These are phyloP conservation scores for Sebastes nivosus DNA, from an alignment of 2,797 vertebrate genomes.

Conservation along the genomic window DNA sequence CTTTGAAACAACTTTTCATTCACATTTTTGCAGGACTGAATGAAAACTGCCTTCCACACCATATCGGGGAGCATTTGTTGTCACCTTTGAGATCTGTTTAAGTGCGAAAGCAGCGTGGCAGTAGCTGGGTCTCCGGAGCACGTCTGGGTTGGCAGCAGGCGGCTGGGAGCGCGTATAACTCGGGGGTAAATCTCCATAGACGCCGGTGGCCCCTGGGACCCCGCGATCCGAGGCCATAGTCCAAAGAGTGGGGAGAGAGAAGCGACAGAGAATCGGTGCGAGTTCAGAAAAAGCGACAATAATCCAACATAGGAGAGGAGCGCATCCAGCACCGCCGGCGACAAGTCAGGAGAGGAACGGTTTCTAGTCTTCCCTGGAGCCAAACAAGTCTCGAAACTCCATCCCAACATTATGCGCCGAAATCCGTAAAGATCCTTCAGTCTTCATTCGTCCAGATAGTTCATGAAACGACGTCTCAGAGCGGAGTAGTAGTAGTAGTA, in stretches of 20 bases:
- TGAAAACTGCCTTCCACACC: conserved; percentile 43
- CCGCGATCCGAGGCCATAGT: conserved; percentile 90
- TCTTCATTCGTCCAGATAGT: conserved; percentile 86
- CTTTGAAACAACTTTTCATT: conserved; percentile 25
- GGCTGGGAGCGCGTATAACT: conserved; percentile 84
- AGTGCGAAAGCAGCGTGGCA: conserved; percentile 89
- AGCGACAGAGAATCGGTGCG: conserved; percentile 66
- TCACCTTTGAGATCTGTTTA: conserved; percentile 90
- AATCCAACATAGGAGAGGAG: conserved; percentile 82
- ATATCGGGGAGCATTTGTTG: background rate
- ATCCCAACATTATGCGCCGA: conserved; percentile 90
- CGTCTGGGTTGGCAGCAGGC: conserved; percentile 77
- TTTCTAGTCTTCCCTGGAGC: conserved; percentile 84
- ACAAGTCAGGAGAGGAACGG: conserved; percentile 58
- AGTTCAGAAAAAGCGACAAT: conserved; percentile 74
- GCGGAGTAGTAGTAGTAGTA: conserved; percentile 47
- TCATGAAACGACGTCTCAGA: conserved; percentile 76
- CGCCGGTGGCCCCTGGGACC: conserved; percentile 79
- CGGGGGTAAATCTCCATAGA: conserved; percentile 86
- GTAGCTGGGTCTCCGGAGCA: conserved; percentile 86
- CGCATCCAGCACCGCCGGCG: conserved; percentile 80
- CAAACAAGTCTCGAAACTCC: conserved; percentile 85
- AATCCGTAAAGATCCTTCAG: conserved; percentile 85
- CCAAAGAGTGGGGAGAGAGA: conserved; percentile 73
- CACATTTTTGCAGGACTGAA: conserved; percentile 47